Percentiles rank a stretch among this genome's conserved stretches.
phyloP scores from a whole-genome alignment of 2,888 invertebrate species.

The Limnephilus rhombicus region DNA sequence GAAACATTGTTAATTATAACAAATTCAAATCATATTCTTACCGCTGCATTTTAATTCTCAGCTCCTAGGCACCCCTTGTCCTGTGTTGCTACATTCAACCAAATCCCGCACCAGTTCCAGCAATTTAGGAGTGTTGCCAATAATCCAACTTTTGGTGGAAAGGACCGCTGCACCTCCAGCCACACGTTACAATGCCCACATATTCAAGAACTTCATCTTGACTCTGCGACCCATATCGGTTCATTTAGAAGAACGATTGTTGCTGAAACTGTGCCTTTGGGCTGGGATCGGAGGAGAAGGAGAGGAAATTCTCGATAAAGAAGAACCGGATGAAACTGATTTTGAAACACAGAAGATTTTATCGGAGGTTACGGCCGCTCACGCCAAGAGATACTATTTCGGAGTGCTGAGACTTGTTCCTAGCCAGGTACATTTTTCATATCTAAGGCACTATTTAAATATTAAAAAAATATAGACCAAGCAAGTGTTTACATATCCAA shows the following conservation, averaged over 20 bases:
- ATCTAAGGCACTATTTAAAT: not conserved
- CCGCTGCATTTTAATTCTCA: slow-evolving; percentile 73
- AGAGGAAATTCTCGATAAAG: slow-evolving; percentile 77
- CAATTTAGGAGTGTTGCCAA: slow-evolving; percentile 77
- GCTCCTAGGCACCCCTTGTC: slow-evolving; percentile 89
- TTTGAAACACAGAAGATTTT: slow-evolving; percentile 89
- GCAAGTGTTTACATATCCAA: not conserved
- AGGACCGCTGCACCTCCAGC: slow-evolving; percentile 81
- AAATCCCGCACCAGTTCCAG: slow-evolving; percentile 75
- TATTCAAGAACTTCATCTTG: slow-evolving; percentile 91
- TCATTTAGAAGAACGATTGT: slow-evolving; percentile 91
- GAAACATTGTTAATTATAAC: not conserved
- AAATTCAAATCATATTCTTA: not conserved
- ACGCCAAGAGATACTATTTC: slow-evolving; percentile 92
- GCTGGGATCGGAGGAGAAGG: slow-evolving; percentile 80
- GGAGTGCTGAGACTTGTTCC: slow-evolving; percentile 88
- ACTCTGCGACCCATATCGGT: slow-evolving; percentile 90
- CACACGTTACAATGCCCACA: slow-evolving; percentile 88
- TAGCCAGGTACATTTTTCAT: slow-evolving; percentile 78
- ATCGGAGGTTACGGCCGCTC: slow-evolving; percentile 87
- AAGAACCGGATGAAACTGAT: slow-evolving; percentile 88
- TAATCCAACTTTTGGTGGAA: slow-evolving; percentile 89
- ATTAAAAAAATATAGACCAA: not conserved
- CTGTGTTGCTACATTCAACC: slow-evolving; percentile 89
- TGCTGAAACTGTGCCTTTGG: slow-evolving; percentile 78